These are phyloP conservation scores for Clarias laeviceps DNA, from an alignment of 2,797 vertebrate species.

Conservation along the genomic window DNA sequence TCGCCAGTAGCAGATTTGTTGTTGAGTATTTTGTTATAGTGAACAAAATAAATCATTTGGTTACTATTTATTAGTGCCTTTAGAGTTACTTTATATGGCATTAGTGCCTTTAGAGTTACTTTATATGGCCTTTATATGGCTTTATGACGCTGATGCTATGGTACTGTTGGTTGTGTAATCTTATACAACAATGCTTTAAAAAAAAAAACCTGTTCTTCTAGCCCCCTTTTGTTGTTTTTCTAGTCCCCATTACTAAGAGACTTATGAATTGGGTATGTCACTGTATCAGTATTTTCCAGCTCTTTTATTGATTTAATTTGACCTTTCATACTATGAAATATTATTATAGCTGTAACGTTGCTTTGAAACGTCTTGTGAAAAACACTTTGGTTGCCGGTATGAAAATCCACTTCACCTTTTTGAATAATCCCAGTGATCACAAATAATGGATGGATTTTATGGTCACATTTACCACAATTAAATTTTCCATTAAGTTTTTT, in stretches of 20 bases:
- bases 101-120: conserved; percentile 38
- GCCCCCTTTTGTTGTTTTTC: neutral
- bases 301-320: neutral
- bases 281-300: neutral
- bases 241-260: neutral
- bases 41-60: neutral
- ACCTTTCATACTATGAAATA: neutral
- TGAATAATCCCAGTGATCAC: neutral
- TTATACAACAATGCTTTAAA: neutral
- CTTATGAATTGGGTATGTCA: neutral
- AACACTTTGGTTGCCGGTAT: neutral
- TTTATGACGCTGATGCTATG: conserved; percentile 61
- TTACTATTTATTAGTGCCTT: conserved; percentile 41
- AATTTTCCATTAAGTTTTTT: neutral
- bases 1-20: neutral
- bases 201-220: neutral
- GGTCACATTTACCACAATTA: neutral
- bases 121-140: neutral
- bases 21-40: neutral
- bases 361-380: neutral
- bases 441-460: neutral
- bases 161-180: conserved; percentile 41
- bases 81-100: neutral
- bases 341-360: neutral
- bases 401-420: neutral